phyloP scores from a whole-genome alignment of 2,797 vertebrate genomes.

The Falco rusticolus region DNA sequence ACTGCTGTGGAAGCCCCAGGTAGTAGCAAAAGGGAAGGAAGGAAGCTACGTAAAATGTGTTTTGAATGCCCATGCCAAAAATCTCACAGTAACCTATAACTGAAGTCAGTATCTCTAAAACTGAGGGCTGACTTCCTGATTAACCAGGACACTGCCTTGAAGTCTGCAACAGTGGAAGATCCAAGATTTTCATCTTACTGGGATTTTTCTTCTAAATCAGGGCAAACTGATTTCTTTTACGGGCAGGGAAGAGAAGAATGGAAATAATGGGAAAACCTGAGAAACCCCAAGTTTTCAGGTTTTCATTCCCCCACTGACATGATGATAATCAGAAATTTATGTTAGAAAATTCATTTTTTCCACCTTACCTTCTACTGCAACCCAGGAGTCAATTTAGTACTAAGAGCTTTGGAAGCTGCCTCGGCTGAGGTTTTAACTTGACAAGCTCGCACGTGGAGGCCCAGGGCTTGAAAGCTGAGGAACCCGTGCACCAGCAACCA shows the following conservation, averaged over 20 bases:
- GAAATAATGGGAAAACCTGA: background rate
- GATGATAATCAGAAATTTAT: background rate
- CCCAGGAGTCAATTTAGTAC: background rate
- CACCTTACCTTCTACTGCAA: background rate
- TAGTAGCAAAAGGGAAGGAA: background rate
- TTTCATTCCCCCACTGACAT: background rate
- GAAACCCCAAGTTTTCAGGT: background rate
- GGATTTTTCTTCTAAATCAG: background rate
- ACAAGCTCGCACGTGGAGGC: background rate
- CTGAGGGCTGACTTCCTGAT: background rate
- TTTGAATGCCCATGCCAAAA: background rate
- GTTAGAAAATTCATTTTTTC: background rate
- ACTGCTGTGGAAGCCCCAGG: background rate
- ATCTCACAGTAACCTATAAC: background rate
- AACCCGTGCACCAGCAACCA: background rate
- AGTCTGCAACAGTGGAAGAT: background rate
- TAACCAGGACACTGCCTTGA: background rate
- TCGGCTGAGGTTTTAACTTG: background rate
- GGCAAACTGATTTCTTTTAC: background rate
- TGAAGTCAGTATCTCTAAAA: background rate
- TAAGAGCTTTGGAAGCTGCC: background rate
- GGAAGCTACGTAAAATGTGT: background rate
- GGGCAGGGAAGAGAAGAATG: background rate
- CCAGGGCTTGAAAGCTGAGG: background rate
- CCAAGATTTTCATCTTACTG: background rate